Conservation (phyloP, 1,140 invertebrate species). For the Lasaia peninsularis region DNA sequence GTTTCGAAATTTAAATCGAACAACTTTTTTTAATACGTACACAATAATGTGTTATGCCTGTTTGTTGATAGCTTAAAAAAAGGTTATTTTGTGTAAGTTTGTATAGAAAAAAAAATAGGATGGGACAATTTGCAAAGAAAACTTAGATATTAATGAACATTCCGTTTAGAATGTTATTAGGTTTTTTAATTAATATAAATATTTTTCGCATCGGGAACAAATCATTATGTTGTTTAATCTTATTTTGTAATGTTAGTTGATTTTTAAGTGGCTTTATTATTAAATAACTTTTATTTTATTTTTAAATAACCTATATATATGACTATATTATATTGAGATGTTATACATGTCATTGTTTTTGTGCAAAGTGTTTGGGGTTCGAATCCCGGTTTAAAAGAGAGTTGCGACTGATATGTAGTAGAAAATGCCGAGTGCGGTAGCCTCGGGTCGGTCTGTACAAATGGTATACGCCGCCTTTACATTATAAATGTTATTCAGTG, state of each 20-base stretch:
- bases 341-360: conserved; percentile 74
- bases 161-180: conserved; percentile 76
- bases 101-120: conserved; percentile 73
- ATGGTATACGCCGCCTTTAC: conserved; percentile 70
- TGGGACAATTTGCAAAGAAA: conserved; percentile 76
- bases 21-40: conserved; percentile 64
- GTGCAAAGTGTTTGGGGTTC: conserved; percentile 67
- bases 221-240: conserved; percentile 76
- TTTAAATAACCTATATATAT: conserved; percentile 67
- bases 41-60: conserved; percentile 55
- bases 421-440: conserved; percentile 49
- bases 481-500: conserved; percentile 66
- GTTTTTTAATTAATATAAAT: conserved; percentile 69
- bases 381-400: conserved; percentile 60
- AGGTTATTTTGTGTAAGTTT: conserved; percentile 73
- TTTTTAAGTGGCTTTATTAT: conserved; percentile 75
- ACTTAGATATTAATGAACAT: conserved; percentile 74
- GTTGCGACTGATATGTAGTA: conserved; percentile 73
- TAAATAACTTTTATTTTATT: conserved; percentile 69
- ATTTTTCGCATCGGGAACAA: conserved; percentile 75
- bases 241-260: conserved; percentile 72
- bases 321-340: conserved; percentile 74
- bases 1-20: conserved; percentile 49
- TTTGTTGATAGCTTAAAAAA: conserved; percentile 72
- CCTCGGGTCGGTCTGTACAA: conserved; percentile 64